Conservation (phyloP, 2,888 invertebrate genomes). For the Epirrhoe tristata region DNA sequence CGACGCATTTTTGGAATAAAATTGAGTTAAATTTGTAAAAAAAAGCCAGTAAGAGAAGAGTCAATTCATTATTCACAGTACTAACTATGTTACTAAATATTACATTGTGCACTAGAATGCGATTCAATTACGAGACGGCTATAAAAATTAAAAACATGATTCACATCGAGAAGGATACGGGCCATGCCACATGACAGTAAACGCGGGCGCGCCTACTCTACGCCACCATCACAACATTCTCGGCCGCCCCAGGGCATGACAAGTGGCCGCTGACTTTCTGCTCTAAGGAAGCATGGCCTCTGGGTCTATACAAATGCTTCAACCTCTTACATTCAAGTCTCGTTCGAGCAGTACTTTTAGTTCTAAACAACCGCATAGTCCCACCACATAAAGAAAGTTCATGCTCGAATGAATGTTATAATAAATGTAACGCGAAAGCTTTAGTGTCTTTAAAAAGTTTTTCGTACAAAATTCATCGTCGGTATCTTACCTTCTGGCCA, state of each 20-base stretch:
- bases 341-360: slow-evolving; percentile 67
- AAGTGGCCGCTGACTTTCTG: slow-evolving; percentile 48
- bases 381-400: slow-evolving; percentile 79
- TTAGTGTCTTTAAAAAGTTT: slow-evolving; percentile 60
- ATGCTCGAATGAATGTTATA: slow-evolving; percentile 82
- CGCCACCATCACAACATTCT: slow-evolving; percentile 40
- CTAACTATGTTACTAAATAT: slow-evolving; percentile 61
- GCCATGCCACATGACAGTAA: slow-evolving; percentile 71
- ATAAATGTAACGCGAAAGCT: slow-evolving; percentile 76
- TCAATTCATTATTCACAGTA: slow-evolving; percentile 59
- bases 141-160: slow-evolving; percentile 59
- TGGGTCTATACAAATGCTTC: slow-evolving; percentile 63
- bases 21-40: slow-evolving; percentile 42
- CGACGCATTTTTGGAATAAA: slow-evolving; percentile 25
- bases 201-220: slow-evolving; percentile 43
- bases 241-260: slow-evolving; percentile 51
- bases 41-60: slow-evolving; percentile 48
- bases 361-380: slow-evolving; percentile 73
- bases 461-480: slow-evolving; percentile 52
- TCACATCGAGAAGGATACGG: slow-evolving; percentile 62
- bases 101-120: slow-evolving; percentile 64
- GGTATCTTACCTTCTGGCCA: slow-evolving; percentile 93
- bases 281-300: slow-evolving; percentile 74
- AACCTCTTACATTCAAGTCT: slow-evolving; percentile 66
- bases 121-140: slow-evolving; percentile 55